Evolutionary conservation across 2,113 vertebrate genomes (phyloP).

Genomic region (Eretmochelys imbricata): DNA sequence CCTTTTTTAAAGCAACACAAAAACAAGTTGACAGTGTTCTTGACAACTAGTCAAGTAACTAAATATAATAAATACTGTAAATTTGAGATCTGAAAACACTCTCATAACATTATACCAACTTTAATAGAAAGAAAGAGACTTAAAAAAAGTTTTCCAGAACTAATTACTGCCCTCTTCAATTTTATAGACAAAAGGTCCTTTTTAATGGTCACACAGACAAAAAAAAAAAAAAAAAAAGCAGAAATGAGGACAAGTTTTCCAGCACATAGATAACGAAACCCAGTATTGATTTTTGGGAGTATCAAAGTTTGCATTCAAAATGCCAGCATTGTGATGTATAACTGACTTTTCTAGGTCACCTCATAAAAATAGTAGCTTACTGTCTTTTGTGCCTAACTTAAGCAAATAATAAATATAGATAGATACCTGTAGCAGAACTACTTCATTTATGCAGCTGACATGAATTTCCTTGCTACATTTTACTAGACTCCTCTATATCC

Average conservation of each 20-base stretch:
- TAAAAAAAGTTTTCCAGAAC: not conserved
- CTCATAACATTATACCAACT: not conserved
- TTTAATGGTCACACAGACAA: not conserved
- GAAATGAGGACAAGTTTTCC: not conserved
- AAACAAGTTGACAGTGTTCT: not conserved
- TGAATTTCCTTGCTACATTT: not conserved
- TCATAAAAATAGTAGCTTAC: not conserved
- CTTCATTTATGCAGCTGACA: not conserved
- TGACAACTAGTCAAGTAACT: not conserved
- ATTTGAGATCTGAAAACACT: not conserved
- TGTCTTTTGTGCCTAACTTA: not conserved
- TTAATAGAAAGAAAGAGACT: not conserved
- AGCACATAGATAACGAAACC: not conserved
- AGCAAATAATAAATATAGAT: not conserved
- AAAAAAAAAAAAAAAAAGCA: not conserved
- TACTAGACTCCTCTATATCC: not conserved
- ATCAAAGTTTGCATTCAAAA: not conserved
- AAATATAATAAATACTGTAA: not conserved
- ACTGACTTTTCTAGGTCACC: not conserved
- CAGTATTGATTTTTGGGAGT: not conserved
- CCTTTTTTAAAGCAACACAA: not conserved
- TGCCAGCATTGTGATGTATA: not conserved
- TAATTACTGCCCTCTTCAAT: not conserved
- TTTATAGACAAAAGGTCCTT: not conserved
- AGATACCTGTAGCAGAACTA: not conserved